These are phyloP conservation scores for Octodon degus DNA, from an alignment of 2,113 vertebrate genomes.

Conservation along the genomic window DNA sequence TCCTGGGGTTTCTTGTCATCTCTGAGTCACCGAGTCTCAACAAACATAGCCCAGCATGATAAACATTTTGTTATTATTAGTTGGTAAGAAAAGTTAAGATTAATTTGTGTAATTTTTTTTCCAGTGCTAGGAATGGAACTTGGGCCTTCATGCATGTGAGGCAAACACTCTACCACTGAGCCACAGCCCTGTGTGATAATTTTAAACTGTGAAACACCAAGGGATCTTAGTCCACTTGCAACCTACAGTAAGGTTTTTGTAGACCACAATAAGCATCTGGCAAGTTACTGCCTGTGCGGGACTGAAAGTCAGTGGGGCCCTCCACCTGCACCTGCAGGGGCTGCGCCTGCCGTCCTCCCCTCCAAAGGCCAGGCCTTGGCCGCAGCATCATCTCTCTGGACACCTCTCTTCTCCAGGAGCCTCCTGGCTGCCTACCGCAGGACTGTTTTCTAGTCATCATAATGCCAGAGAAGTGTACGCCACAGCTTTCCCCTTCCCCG, in stretches of 20 bases:
- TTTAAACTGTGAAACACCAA: neutral
- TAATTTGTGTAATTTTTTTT: neutral
- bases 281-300: neutral
- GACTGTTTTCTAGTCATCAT: neutral
- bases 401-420: neutral
- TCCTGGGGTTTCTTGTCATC: neutral
- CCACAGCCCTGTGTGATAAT: neutral
- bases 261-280: neutral
- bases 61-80: neutral
- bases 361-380: neutral
- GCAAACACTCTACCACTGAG: neutral
- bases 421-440: neutral
- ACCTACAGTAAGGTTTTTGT: neutral
- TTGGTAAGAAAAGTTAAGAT: neutral
- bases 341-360: neutral
- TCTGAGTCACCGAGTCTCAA: neutral
- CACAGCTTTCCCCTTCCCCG: neutral
- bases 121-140: neutral
- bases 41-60: neutral
- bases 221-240: neutral
- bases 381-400: neutral
- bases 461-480: neutral
- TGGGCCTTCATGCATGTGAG: neutral
- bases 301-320: neutral
- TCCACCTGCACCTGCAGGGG: neutral